Evolutionary conservation across 2,888 invertebrate species (phyloP), one percentile per base, ranked within the genome.

Genomic region (Lithosia quadra): DNA sequence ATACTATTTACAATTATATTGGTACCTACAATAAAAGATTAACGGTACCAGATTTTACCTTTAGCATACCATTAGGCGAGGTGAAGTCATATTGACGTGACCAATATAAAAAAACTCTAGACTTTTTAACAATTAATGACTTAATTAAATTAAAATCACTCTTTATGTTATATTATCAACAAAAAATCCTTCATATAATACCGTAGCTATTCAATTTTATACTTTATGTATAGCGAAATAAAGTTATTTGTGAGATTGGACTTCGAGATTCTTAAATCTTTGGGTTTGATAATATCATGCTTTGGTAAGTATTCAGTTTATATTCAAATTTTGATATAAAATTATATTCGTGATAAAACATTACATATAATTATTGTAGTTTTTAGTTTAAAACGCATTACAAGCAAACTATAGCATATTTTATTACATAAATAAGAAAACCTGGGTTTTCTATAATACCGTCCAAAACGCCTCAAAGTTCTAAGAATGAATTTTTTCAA

Each of bases 221-320:
- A 63, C 63, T 24, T 67, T 67, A 49, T 53, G 24, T 15, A 5
- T 3, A 33, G 11, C 1, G 8, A 7, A 21, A n/a, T 49, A 63
- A 33, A 49, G 62, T 49, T 53, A n/a, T 7, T n/a, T 33, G 2
- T 33, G n/a, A 28, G 18, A 60, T n/a, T 34, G 22, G 7, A 56
- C n/a, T 43, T 39, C 33, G 67, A 56, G 61, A 61, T 67, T 61
- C 56, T 56, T 33, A 57, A 11, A 67, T 67, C 55, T 56, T 67
- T 39, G 60, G 60, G 22, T 39, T 24, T 60, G 34, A 13, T 55
- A 39, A 36, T 33, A 24, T 53, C 11, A n/a, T 22, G 13, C 18
- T 61, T 56, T 61, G 43, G 49, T 67, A 18, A 43, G 43, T n/a
- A 57, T 34, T 0, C 28, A 53, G 28, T 55, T 55, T 21, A 10